Evolutionary conservation across 2,888 invertebrate species (phyloP).

Genomic region (Cephus sareptanus): DNA sequence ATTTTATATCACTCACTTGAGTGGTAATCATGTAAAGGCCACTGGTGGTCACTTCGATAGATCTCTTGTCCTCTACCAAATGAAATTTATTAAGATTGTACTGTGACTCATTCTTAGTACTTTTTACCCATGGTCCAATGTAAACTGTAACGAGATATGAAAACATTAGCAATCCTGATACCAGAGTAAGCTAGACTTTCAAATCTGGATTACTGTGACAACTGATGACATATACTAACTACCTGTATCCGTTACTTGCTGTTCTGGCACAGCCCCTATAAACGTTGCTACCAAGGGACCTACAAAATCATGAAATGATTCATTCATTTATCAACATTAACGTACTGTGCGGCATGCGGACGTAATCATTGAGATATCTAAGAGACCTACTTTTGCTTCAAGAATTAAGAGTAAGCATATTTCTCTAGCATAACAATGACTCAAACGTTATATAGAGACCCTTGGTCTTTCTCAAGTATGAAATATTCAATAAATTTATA

Average conservation of each 20-base stretch:
- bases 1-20: constrained; percentile 45
- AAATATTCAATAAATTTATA: background rate
- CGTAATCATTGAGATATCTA: background rate
- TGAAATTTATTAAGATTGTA: constrained; percentile 57
- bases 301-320: constrained; percentile 27
- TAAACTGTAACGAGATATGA: constrained; percentile 36
- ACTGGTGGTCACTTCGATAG: constrained; percentile 56
- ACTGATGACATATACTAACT: constrained; percentile 37
- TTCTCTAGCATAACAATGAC: background rate
- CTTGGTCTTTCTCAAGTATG: background rate
- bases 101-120: constrained; percentile 47
- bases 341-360: background rate
- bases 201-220: background rate
- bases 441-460: background rate
- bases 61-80: constrained; percentile 56
- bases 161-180: background rate
- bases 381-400: background rate
- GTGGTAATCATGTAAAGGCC: constrained; percentile 60
- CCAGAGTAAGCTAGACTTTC: background rate
- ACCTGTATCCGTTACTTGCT: constrained; percentile 55
- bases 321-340: background rate
- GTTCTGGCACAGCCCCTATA: constrained; percentile 55
- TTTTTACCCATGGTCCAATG: constrained; percentile 59
- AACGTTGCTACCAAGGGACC: constrained; percentile 56
- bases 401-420: background rate